These are phyloP conservation scores for Cheumatopsyche charites DNA, from an alignment of 1,140 invertebrate species.

Conservation along the genomic window DNA sequence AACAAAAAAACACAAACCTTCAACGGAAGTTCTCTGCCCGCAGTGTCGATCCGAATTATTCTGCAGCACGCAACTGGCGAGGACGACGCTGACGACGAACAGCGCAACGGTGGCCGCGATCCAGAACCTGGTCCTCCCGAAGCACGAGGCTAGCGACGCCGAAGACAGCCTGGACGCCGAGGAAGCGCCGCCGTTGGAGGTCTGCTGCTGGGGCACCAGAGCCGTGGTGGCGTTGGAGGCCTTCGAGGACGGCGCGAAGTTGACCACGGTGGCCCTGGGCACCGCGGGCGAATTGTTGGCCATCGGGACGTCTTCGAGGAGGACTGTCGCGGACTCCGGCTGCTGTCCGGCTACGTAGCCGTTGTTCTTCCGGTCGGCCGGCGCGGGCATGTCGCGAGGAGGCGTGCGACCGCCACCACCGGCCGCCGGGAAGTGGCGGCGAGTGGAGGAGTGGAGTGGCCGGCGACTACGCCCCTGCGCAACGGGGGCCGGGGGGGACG, in stretches of 20 bases:
- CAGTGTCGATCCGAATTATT: not conserved
- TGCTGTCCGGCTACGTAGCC: constrained; percentile 37
- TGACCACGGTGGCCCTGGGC: constrained; percentile 40
- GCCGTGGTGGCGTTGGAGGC: constrained; percentile 25
- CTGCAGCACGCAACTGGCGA: constrained; percentile 33
- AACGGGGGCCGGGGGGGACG: not conserved
- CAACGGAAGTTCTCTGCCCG: not conserved
- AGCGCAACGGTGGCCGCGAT: constrained; percentile 6
- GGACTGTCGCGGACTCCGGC: constrained; percentile 33
- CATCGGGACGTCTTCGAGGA: constrained; percentile 34
- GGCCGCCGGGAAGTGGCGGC: too few relatives aligned
- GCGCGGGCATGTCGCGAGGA: not conserved
- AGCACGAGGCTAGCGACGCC: too few relatives aligned
- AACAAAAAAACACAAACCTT: not conserved
- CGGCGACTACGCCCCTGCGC: not conserved
- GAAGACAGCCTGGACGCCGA: not conserved
- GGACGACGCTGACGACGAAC: constrained; percentile 25
- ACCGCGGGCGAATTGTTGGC: too few relatives aligned
- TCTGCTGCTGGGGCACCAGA: constrained; percentile 1
- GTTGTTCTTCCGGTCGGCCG: constrained; percentile 31
- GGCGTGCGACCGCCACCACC: too few relatives aligned
- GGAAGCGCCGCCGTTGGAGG: not conserved
- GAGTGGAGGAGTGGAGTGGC: not conserved
- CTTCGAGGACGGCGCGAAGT: constrained; percentile 35
- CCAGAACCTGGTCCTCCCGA: constrained; percentile 8